These are phyloP conservation scores for Arrhopalites spinosus DNA, from an alignment of 2,888 invertebrate genomes.

Conservation along the genomic window DNA sequence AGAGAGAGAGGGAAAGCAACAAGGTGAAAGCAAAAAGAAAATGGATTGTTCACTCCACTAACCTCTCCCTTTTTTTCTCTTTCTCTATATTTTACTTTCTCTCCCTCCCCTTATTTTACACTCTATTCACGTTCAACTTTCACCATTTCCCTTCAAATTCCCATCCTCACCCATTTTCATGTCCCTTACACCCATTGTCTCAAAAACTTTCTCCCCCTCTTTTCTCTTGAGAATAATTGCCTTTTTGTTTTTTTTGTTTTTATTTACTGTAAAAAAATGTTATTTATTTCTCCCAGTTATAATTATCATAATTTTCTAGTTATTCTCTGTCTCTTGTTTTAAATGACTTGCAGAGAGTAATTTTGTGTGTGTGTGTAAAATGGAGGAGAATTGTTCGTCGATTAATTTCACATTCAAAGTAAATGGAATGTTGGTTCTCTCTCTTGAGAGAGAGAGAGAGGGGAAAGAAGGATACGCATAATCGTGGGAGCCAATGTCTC, in stretches of 20 bases:
- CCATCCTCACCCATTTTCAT: not conserved
- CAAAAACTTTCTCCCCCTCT: too few relatives aligned
- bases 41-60: not conserved
- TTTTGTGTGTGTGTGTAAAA: not conserved
- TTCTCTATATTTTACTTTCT: not conserved
- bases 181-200: too few relatives aligned
- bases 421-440: too few relatives aligned
- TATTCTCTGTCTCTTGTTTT: not conserved
- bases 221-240: too few relatives aligned
- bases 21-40: conserved; percentile 2
- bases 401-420: too few relatives aligned
- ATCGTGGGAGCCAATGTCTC: too few relatives aligned
- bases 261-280: too few relatives aligned
- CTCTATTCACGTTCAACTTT: not conserved
- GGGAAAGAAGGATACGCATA: not conserved
- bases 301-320: not conserved
- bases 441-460: not conserved
- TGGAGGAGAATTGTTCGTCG: not conserved
- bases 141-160: not conserved
- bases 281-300: too few relatives aligned
- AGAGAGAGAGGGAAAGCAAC: conserved; percentile 5
- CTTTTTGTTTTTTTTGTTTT: too few relatives aligned
- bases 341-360: not conserved
- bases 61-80: conserved; percentile 9
- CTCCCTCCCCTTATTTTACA: not conserved